phyloP scores from a whole-genome alignment of 2,888 invertebrate species.

The Dynastes grantii region DNA sequence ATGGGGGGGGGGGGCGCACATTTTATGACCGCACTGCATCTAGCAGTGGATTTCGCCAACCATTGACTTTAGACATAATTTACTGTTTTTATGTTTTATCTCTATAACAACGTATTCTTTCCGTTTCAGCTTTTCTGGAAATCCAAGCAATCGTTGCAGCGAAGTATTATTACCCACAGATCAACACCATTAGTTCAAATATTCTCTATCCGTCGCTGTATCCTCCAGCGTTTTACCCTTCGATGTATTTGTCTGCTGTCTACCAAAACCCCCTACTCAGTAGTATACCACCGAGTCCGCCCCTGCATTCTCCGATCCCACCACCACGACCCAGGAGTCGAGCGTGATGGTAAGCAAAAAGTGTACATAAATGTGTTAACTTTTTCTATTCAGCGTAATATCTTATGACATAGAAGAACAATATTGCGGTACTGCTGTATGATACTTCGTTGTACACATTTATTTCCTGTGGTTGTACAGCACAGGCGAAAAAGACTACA shows the following conservation, averaged over 20 bases:
- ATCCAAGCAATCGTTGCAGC: constrained; percentile 48
- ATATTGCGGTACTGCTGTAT: no score
- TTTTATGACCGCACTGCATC: no score
- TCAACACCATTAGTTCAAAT: constrained; percentile 48
- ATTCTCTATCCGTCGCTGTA: constrained; percentile 61
- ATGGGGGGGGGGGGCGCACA: no score
- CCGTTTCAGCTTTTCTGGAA: constrained; percentile 51
- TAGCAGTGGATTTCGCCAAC: no score
- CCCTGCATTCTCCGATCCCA: constrained; percentile 57
- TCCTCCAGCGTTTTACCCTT: constrained; percentile 64
- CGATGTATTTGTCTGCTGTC: constrained; percentile 64
- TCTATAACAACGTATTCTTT: neutral
- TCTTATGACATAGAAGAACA: no score
- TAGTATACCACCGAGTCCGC: constrained; percentile 61
- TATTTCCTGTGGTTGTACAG: no score
- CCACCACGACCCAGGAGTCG: constrained; percentile 60
- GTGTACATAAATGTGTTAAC: no score
- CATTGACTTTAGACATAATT: no score
- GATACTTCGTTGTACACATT: no score
- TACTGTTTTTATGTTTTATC: neutral
- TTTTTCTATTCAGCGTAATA: no score
- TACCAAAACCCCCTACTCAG: constrained; percentile 60
- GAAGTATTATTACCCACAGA: constrained; percentile 54
- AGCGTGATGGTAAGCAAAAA: constrained; percentile 62
- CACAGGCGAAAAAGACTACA: no score